Conservation (phyloP, 2,797 vertebrate species). For the Erethizon dorsatum region DNA sequence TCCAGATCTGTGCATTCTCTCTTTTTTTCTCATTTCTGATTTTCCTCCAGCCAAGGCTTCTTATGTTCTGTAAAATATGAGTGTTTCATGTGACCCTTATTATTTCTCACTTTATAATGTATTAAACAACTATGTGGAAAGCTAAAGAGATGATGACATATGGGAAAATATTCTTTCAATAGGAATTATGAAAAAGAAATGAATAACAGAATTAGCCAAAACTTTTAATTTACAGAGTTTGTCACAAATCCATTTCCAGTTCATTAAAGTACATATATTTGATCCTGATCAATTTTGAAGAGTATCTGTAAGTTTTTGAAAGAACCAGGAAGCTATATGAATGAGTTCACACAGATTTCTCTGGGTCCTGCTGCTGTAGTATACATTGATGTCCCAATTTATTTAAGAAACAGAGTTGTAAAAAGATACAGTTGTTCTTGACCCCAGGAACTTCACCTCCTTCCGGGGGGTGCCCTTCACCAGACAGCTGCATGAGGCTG, state of each 20-base stretch:
- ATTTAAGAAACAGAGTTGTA: rapidly evolving
- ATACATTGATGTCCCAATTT: neutral
- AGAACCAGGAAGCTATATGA: neutral
- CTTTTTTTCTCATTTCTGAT: neutral
- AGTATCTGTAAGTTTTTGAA: neutral
- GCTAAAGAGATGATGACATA: neutral
- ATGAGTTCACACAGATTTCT: neutral
- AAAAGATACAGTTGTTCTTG: neutral
- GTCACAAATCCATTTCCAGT: neutral
- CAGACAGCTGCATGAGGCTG: rapidly evolving
- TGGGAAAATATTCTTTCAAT: neutral
- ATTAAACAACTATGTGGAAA: neutral
- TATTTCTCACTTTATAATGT: neutral
- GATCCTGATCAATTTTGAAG: neutral
- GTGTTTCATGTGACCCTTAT: neutral
- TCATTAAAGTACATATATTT: neutral
- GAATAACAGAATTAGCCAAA: neutral
- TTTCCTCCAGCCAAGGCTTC: neutral
- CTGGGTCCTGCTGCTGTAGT: neutral
- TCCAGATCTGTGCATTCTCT: rapidly evolving
- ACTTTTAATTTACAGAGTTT: neutral
- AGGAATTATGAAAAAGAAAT: neutral
- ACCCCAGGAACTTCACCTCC: rapidly evolving
- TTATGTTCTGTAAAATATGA: rapidly evolving
- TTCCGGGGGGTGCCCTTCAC: rapidly evolving